Percentiles rank a stretch among this genome's conserved stretches.
These are phyloP conservation scores for Hyppa rectilinea DNA, from an alignment of 2,888 invertebrate species.

Conservation along the genomic window DNA sequence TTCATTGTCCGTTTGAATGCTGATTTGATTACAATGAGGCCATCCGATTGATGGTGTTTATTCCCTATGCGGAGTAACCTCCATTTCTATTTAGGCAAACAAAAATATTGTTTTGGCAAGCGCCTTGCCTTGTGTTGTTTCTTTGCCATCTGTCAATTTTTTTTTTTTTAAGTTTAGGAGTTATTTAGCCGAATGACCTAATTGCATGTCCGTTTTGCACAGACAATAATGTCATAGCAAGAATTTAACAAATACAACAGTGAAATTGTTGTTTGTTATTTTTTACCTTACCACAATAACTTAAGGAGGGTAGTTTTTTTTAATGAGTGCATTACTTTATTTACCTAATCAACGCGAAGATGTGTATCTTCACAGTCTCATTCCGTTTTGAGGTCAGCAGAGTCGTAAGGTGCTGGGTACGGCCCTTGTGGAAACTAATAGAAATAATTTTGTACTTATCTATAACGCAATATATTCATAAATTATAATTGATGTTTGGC, in stretches of 20 bases:
- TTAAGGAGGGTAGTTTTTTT: slow-evolving; percentile 12
- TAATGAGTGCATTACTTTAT: slow-evolving; percentile 26
- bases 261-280: slow-evolving; percentile 7
- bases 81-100: slow-evolving; percentile 11
- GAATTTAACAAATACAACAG: background rate
- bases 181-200: background rate
- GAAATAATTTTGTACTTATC: slow-evolving; percentile 18
- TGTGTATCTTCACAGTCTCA: slow-evolving; percentile 58
- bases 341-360: slow-evolving; percentile 39
- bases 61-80: slow-evolving; percentile 51
- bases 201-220: background rate
- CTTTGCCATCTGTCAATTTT: no score
- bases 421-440: slow-evolving; percentile 40
- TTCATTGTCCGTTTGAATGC: slow-evolving; percentile 84
- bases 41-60: slow-evolving; percentile 68
- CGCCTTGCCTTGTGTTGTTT: background rate
- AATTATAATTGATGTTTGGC: slow-evolving; percentile 11
- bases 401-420: slow-evolving; percentile 24
- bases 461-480: slow-evolving; percentile 22
- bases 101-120: slow-evolving; percentile 10
- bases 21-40: slow-evolving; percentile 81
- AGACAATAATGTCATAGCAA: background rate
- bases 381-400: slow-evolving; percentile 46
- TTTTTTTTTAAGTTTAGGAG: no score
- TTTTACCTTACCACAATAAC: background rate